Evolutionary conservation across 2,797 vertebrate species (phyloP).

Genomic region (Dromococcyx pavoninus): DNA sequence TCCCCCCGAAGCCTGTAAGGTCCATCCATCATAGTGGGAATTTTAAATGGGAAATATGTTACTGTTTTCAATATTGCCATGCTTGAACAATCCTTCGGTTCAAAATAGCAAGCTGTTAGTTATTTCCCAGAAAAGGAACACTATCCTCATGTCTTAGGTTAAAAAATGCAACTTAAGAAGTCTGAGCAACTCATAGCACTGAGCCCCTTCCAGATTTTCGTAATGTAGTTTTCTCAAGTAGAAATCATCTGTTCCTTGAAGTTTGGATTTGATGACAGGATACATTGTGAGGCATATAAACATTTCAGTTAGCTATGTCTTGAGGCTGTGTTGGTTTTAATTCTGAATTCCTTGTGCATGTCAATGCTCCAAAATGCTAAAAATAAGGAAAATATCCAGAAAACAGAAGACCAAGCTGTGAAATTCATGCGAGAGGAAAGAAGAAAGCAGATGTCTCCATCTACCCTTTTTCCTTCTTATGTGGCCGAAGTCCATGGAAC

Average conservation of each 20-base stretch:
- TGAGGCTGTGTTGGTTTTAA: not conserved
- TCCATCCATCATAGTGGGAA: not conserved
- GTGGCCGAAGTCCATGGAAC: not conserved
- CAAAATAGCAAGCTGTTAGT: not conserved
- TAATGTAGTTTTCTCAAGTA: not conserved
- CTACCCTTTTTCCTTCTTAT: not conserved
- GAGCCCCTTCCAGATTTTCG: not conserved
- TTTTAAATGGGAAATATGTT: not conserved
- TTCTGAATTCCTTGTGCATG: not conserved
- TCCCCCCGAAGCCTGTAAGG: not conserved
- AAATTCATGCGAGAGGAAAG: not conserved
- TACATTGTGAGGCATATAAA: not conserved
- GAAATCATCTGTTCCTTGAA: constrained; percentile 21
- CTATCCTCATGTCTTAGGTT: not conserved
- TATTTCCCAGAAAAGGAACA: not conserved
- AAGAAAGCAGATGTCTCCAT: not conserved
- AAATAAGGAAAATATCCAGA: not conserved
- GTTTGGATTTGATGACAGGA: not conserved
- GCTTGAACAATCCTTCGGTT: not conserved
- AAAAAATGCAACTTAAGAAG: not conserved
- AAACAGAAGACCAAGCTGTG: not conserved
- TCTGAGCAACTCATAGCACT: not conserved
- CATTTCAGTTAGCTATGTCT: not conserved
- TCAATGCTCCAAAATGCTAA: not conserved
- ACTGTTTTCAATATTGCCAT: not conserved